Evolutionary conservation across 1,140 invertebrate genomes (phyloP), one percentile per base, ranked within the genome.

Genomic region (Bombus soroeensis): DNA sequence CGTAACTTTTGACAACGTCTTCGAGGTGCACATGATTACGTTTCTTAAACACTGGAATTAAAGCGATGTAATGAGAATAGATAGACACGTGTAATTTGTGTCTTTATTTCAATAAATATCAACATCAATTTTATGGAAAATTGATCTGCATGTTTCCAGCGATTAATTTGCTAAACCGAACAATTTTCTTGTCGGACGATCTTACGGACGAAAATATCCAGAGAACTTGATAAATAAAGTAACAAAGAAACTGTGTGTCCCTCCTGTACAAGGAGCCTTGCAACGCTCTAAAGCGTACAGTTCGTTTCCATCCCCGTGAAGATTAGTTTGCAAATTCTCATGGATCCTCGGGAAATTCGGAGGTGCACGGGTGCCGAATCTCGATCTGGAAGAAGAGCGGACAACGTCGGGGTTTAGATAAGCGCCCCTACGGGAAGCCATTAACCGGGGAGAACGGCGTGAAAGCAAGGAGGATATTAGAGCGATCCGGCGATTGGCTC

Each of bases 401-500:
- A 18, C 64, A 13, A 59, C 74, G 73, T 9, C 70, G 28, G 39
- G 59, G 32, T 62, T 76, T 43, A 57, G 74, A 39, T 85, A 85
- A 85, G 83, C 83, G 83, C 13, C 18, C 37, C 13, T 13, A 73
- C 66, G 32, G 77, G 79, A 81, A 57, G 59, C 71, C 79, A 81
- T 85, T 85, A 85, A 75, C 59, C 70, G 41, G 57, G n/a, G 83
- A 79, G 81, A 88, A 83, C 84, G 78, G 81, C 83, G 71, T 53
- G 89, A 91, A 81, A 88, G 84, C 80, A 86, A 87, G 77, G 76
- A 85, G 72, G 85, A 86, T 81, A 89, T 87, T 84, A 89, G 89
- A 87, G 76, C 86, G 87, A 80, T 66, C 68, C 83, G 86, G 72
- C 83, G 89, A 91, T 91, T 91, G 90, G 90, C 80, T 81, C 80